Evolutionary conservation across 1,140 invertebrate genomes (phyloP).

Genomic region (Luehdorfia chinensis): DNA sequence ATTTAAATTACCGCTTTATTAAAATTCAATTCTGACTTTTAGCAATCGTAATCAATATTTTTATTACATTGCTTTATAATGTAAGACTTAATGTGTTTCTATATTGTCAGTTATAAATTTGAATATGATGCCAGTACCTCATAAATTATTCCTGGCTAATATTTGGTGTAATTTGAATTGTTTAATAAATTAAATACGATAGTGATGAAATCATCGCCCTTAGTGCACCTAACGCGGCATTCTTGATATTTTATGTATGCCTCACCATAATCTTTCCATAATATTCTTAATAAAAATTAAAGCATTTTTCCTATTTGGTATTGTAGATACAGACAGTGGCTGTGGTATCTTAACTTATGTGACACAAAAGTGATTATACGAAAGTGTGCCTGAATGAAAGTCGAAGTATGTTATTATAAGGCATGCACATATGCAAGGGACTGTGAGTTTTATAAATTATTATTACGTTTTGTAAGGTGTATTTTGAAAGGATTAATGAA

Average conservation of each 20-base stretch:
- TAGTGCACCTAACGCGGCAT: constrained; percentile 52
- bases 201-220: too few relatives aligned
- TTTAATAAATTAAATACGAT: too few relatives aligned
- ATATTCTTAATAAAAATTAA: constrained; percentile 60
- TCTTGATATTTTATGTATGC: constrained; percentile 53
- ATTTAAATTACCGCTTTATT: too few relatives aligned
- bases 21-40: too few relatives aligned
- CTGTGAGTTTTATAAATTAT: constrained; percentile 75
- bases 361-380: constrained; percentile 53
- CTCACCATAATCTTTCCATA: constrained; percentile 66
- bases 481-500: constrained; percentile 37
- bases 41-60: too few relatives aligned
- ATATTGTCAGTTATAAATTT: too few relatives aligned
- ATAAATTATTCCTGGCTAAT: constrained; percentile 2
- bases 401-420: constrained; percentile 70
- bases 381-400: constrained; percentile 56
- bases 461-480: constrained; percentile 66
- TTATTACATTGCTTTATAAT: too few relatives aligned
- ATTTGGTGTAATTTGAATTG: too few relatives aligned
- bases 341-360: constrained; percentile 75
- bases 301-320: constrained; percentile 76
- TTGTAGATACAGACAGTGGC: constrained; percentile 76
- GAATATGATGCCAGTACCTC: constrained; percentile 3
- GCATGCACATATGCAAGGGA: constrained; percentile 76
- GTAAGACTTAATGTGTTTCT: too few relatives aligned